Evolutionary conservation across 1,140 invertebrate genomes (phyloP).

Genomic region (Drosophila oshimai): DNA sequence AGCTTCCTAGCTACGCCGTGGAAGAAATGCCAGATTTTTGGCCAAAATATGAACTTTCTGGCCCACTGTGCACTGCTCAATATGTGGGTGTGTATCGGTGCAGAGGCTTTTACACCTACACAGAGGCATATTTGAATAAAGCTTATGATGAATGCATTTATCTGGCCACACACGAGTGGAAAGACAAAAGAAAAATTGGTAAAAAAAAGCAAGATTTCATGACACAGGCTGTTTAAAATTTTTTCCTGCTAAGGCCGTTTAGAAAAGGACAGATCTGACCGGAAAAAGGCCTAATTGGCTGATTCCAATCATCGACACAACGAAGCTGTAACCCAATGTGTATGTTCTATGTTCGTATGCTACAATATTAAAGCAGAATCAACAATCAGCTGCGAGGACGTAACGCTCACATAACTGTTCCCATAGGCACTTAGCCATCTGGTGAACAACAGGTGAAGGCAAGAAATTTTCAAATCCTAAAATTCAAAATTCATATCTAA

Average conservation of each 20-base stretch:
- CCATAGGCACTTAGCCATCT: conserved; percentile 20
- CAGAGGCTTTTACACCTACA: neutral
- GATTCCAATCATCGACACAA: too few relatives aligned
- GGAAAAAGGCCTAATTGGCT: too few relatives aligned
- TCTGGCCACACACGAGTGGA: conserved; percentile 65
- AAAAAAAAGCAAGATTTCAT: too few relatives aligned
- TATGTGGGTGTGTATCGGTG: neutral
- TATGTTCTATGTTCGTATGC: too few relatives aligned
- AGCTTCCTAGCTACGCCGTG: too few relatives aligned
- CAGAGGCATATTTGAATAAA: conserved; percentile 39
- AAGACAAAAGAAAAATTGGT: conserved; percentile 64
- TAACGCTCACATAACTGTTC: conserved; percentile 59
- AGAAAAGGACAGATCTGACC: too few relatives aligned
- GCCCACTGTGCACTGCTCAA: conserved; percentile 72
- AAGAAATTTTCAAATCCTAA: conserved; percentile 17
- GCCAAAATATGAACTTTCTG: conserved; percentile 38
- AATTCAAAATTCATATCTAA: too few relatives aligned
- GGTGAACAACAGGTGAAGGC: conserved; percentile 53
- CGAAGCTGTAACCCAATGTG: too few relatives aligned
- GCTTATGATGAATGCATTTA: conserved; percentile 79
- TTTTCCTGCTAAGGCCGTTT: too few relatives aligned
- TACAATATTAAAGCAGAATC: conserved; percentile 23
- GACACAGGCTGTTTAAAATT: too few relatives aligned
- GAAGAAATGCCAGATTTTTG: conserved; percentile 21
- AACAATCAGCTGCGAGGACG: conserved; percentile 35